Percentiles rank a stretch among this genome's conserved stretches.
These are phyloP conservation scores for Drosophila mayri DNA, from an alignment of 1,140 invertebrate species.

Conservation along the genomic window DNA sequence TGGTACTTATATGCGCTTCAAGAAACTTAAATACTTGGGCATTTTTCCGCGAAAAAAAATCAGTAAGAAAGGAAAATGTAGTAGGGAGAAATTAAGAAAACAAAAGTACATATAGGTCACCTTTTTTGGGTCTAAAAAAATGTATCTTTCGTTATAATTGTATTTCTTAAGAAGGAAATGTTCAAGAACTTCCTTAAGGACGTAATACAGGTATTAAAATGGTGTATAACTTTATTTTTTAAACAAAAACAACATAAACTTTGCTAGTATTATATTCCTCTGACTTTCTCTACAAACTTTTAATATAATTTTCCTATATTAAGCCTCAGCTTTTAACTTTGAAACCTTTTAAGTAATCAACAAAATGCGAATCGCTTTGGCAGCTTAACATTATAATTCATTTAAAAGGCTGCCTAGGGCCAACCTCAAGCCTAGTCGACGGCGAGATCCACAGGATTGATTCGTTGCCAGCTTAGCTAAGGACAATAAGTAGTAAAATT, in stretches of 20 bases:
- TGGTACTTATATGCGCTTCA: slow-evolving; percentile 16
- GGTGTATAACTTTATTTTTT: not conserved
- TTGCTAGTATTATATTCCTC: not conserved
- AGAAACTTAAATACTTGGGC: slow-evolving; percentile 14
- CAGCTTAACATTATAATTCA: slow-evolving; percentile 66
- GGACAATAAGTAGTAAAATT: slow-evolving; percentile 34
- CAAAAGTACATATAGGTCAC: not conserved
- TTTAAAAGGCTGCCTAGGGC: slow-evolving; percentile 58
- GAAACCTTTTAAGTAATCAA: slow-evolving; percentile 67
- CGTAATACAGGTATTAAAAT: not conserved
- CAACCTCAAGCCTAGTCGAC: not conserved
- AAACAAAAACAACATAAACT: not conserved
- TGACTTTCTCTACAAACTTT: not conserved
- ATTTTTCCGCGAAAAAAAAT: not conserved
- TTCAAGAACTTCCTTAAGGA: not conserved
- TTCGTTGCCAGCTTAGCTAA: slow-evolving; percentile 18
- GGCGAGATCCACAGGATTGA: slow-evolving; percentile 1
- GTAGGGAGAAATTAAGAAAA: not conserved
- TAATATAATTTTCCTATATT: not conserved
- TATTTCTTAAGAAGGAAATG: not conserved
- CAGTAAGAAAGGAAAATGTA: not conserved
- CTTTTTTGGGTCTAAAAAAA: not conserved
- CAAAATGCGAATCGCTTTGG: slow-evolving; percentile 46
- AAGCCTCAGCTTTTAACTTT: not conserved
- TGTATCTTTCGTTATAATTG: not conserved